These are phyloP conservation scores for Chloroclysta siterata DNA, from an alignment of 2,888 invertebrate genomes.

Conservation along the genomic window DNA sequence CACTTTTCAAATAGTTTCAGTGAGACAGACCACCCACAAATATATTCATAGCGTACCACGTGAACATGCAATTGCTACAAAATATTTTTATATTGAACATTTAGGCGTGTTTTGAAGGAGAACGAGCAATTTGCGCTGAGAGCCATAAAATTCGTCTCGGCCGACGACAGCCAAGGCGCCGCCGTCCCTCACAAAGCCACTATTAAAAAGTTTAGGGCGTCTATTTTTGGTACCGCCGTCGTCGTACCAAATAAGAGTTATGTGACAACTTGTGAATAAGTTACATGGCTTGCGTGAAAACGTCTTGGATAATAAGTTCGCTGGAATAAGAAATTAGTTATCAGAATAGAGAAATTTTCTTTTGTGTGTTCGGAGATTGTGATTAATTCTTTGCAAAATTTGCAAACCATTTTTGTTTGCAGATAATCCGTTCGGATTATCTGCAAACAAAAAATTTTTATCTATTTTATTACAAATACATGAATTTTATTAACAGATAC, in stretches of 20 bases:
- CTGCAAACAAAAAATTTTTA: too few species aligned
- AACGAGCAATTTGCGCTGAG: conserved; percentile 74
- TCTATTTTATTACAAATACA: too few species aligned
- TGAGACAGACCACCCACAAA: background rate
- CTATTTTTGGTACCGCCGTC: conserved; percentile 73
- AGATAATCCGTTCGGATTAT: too few species aligned
- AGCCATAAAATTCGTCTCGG: conserved; percentile 75
- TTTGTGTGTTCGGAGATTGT: background rate
- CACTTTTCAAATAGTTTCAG: background rate
- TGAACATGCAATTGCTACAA: conserved; percentile 19
- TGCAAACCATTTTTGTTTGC: too few species aligned
- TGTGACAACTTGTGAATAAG: conserved; percentile 70
- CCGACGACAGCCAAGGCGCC: conserved; percentile 68
- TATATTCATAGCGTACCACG: conserved; percentile 15
- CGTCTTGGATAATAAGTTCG: conserved; percentile 29
- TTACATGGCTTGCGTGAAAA: conserved; percentile 49
- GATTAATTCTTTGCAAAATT: too few species aligned
- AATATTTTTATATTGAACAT: conserved; percentile 33
- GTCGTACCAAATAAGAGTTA: conserved; percentile 56
- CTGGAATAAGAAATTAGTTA: conserved; percentile 26
- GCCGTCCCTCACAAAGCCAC: conserved; percentile 61
- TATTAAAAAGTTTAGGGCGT: conserved; percentile 79
- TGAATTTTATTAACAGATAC: too few species aligned
- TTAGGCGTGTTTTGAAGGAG: conserved; percentile 64
- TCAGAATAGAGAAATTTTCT: conserved; percentile 13